Evolutionary conservation across 1,140 invertebrate genomes (phyloP), one percentile per base, ranked within the genome.

Genomic region (Macrosteles quadrilineatus): DNA sequence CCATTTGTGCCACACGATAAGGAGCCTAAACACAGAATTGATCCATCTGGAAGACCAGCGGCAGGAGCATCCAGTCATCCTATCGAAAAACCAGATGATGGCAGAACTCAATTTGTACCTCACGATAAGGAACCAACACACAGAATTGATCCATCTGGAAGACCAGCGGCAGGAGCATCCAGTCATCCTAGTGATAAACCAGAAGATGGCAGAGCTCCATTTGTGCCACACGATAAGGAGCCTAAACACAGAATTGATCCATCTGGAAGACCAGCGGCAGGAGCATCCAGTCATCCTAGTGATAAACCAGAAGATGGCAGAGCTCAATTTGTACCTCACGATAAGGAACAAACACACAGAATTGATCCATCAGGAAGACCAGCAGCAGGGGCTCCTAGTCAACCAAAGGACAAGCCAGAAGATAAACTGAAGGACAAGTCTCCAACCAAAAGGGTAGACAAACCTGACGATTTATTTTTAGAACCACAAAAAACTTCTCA

Each of bases 281-380:
- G 36, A 6, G 21, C 9, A 9, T 50, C 67, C 11, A 27, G 27
- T 19, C n/a, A 57, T 17, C 31, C 32, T 31, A 36, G 27, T 19
- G 45, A 50, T 23, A 53, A 55, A 40, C 67, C 67, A 55, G 67
- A 31, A 57, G 67, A 30, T 31, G 30, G 31, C 19, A 32, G 29
- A 36, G 32, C 12, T n/a, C 36, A 25, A 12, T 1, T 12, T 23
- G 29, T 19, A 11, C 25, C 68, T 17, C 14, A 11, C 12, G 53
- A 69, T 32, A 40, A 62, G 59, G 6, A n/a, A n/a, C 14, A 17
- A 25, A 43, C 43, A 9, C 19, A 29, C 4, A 25, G 40, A 25
- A 12, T 11, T 31, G 19, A 59, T 12, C 55, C 55, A 59, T 59
- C 55, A 11, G 55, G 23, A 3, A 59, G 23, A 59, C 55, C 55